Base-by-base conservation (phyloP, 2,888 invertebrate genomes). In the Xestia sexstrigata region DNA sequence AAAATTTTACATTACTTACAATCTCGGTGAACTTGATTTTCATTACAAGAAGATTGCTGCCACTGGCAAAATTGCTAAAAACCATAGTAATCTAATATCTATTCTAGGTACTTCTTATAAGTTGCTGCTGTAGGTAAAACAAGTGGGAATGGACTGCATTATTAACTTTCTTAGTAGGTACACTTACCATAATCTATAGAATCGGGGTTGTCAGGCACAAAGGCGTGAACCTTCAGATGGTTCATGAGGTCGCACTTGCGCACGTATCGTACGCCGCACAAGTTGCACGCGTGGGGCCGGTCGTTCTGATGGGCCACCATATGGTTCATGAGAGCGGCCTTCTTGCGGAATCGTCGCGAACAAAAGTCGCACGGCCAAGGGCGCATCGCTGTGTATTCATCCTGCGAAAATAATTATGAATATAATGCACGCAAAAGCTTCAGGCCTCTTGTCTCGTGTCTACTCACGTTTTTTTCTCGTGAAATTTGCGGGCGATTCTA, bases 281-380 rank as follows among this genome's bases (percentile, higher is more conserved):
- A 94, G 93, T 98, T 98, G 92, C 98, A 98, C 23, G 98, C 98
- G 92, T 98, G 98, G 5, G 98, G 98, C 15, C 98, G 97, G 93
- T 98, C 98, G 69, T 98, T 98, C 93, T 98, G 98, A 94, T 98
- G 98, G 0, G 98, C 98, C 11, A 98, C 98, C 98, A 98, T 98
- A 92, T 98, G 98, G 93, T 98, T 98, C 97, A 98, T 98, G 0
- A 98, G 96, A 82, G 98, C 98, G 8, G 98, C 98, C 91, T 98
- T 98, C 91, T 98, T 98, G 63, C 98, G 97, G 93, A 98, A 98
- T 81, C 98, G 97, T 0, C 98, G 97, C 82, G 98, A 98, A 92
- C 98, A 98, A 93, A 98, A 98, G 92, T 98, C 98, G 92, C 98
- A 98, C 0, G 98, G 98, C 96, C 98, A 98, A 0, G 98, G 98